phyloP scores from a whole-genome alignment of 2,888 invertebrate genomes.

The Papilio gigon region DNA sequence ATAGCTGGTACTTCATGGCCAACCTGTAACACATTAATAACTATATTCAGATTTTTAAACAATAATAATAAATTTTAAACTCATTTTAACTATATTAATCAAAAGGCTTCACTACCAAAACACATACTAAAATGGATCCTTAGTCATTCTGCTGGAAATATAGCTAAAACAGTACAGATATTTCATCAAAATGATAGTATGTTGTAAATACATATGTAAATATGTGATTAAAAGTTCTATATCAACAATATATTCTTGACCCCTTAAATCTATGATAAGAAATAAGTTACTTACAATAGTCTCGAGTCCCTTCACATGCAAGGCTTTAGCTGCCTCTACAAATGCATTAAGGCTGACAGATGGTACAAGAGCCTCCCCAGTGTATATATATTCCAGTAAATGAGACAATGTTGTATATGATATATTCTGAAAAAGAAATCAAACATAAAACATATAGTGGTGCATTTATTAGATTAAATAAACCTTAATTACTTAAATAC shows the following conservation, averaged over 20 bases:
- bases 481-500: too few species aligned
- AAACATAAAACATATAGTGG: too few species aligned
- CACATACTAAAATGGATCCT: too few species aligned
- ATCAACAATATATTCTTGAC: background rate
- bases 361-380: conserved; percentile 67
- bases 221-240: too few species aligned
- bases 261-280: background rate
- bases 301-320: conserved; percentile 71
- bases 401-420: conserved; percentile 64
- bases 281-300: conserved; percentile 57
- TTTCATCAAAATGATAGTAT: too few species aligned
- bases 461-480: too few species aligned
- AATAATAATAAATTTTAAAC: background rate
- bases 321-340: conserved; percentile 65
- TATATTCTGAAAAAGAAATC: conserved; percentile 61
- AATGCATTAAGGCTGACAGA: conserved; percentile 61
- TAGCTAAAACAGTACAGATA: too few species aligned
- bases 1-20: conserved; percentile 19
- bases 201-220: too few species aligned
- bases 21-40: conserved; percentile 17
- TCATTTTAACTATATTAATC: background rate
- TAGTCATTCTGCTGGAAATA: too few species aligned
- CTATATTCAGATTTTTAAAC: background rate
- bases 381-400: conserved; percentile 72
- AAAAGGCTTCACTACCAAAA: too few species aligned